These are phyloP conservation scores for Atractosteus spatula DNA, from an alignment of 2,113 vertebrate genomes.

Conservation along the genomic window DNA sequence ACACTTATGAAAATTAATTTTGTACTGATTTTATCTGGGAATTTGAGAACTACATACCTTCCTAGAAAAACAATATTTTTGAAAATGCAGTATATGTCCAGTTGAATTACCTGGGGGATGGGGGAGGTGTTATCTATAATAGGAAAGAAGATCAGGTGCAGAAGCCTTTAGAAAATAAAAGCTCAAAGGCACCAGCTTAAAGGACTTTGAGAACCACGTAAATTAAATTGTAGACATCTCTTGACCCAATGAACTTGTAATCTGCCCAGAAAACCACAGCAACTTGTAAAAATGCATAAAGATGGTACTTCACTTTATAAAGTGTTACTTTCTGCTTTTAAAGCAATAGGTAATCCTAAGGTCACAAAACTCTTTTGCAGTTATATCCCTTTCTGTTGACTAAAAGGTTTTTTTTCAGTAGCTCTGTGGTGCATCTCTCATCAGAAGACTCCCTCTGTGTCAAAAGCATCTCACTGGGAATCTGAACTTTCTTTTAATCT, in stretches of 20 bases:
- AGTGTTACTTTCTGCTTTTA: conserved; percentile 38
- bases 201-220: no score
- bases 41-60: no score
- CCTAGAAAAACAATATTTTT: no score
- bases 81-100: no score
- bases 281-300: conserved; percentile 46
- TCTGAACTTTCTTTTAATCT: conserved; percentile 70
- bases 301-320: conserved; percentile 37
- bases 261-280: conserved; percentile 34
- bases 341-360: conserved; percentile 36
- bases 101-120: no score
- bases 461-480: conserved; percentile 49
- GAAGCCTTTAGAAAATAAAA: no score
- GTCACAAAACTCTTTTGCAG: conserved; percentile 31
- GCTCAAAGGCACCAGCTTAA: no score
- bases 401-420: conserved; percentile 36
- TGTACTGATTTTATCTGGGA: no score
- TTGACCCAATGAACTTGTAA: conserved; percentile 26
- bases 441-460: conserved; percentile 46
- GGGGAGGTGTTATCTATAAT: no score
- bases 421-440: conserved; percentile 30
- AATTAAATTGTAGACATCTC: background rate
- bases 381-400: conserved; percentile 33
- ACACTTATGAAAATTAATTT: no score
- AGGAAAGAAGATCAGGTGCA: no score